A percentile compares a stretch with the other conserved stretches of the same genome.
Evolutionary conservation across 2,113 vertebrate species (phyloP).

Genomic region (Channa maculata): DNA sequence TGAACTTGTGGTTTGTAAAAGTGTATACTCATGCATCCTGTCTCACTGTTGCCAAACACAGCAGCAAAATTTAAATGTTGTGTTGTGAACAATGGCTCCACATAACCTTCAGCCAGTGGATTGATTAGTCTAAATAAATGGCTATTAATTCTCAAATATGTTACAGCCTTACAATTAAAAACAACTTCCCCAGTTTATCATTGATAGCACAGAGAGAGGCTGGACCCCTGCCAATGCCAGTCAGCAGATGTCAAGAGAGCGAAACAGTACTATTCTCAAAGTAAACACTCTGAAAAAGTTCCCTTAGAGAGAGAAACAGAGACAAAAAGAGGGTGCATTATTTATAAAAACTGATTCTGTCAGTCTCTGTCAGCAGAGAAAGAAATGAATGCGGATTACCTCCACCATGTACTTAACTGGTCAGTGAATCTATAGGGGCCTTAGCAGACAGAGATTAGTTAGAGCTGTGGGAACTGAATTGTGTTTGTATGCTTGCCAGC

Average conservation of each 20-base stretch:
- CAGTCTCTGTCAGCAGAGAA: constrained; percentile 7
- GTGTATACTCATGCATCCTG: constrained; percentile 11
- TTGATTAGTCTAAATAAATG: constrained; percentile 36
- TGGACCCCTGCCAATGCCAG: constrained; percentile 41
- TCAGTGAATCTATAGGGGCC: constrained; percentile 3
- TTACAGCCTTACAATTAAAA: constrained; percentile 48
- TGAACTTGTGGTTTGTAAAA: constrained; percentile 1
- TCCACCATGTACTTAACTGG: not conserved
- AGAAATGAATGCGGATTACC: constrained; percentile 23
- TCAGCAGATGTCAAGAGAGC: constrained; percentile 40
- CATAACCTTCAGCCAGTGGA: constrained; percentile 11
- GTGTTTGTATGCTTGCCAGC: constrained; percentile 15
- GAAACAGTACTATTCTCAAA: constrained; percentile 53
- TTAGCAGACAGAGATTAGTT: not conserved
- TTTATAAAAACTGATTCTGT: constrained; percentile 51
- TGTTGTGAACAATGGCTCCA: constrained; percentile 8
- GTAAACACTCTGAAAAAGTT: constrained; percentile 41
- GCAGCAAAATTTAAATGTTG: constrained; percentile 11
- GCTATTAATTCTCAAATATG: constrained; percentile 46
- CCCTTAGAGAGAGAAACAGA: not conserved
- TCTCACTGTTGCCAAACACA: constrained; percentile 28
- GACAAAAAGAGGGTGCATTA: constrained; percentile 18
- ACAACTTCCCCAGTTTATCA: constrained; percentile 34
- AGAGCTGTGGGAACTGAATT: not conserved
- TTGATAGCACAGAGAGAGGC: constrained; percentile 10